Evolutionary conservation across 2,888 invertebrate genomes (phyloP).

Genomic region (Macrosiphum euphorbiae): DNA sequence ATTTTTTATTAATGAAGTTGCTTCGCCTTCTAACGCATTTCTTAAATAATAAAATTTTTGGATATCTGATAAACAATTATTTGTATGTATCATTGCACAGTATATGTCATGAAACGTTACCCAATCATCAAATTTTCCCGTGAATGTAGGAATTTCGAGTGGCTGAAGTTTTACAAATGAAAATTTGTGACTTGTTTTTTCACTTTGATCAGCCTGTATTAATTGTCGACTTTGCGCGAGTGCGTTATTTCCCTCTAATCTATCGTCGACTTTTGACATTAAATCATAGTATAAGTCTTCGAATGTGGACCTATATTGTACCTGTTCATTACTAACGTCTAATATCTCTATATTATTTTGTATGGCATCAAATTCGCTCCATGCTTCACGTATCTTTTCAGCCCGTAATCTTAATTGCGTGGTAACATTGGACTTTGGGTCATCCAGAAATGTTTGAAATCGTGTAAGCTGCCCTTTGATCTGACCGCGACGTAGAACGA

Average conservation of each 20-base stretch:
- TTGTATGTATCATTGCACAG: background rate
- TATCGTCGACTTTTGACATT: background rate
- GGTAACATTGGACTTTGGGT: no score
- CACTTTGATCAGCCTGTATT: no score
- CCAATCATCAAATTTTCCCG: background rate
- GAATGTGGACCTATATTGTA: background rate
- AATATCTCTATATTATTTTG: background rate
- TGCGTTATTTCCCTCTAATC: background rate
- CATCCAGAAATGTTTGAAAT: no score
- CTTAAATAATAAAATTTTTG: constrained; percentile 15
- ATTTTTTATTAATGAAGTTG: background rate
- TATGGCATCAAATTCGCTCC: background rate
- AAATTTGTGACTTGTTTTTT: no score
- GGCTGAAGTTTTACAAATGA: no score
- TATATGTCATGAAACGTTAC: background rate
- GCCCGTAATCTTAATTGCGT: no score
- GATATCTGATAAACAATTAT: background rate
- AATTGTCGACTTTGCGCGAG: no score
- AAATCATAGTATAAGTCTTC: background rate
- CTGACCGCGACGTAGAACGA: background rate
- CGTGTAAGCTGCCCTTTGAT: no score
- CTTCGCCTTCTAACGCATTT: constrained; percentile 11
- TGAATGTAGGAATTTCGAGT: background rate
- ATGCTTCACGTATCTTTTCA: background rate
- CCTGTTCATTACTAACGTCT: background rate